These are phyloP conservation scores for Muscicapa adusta DNA, from an alignment of 2,113 vertebrate genomes.

Conservation along the genomic window DNA sequence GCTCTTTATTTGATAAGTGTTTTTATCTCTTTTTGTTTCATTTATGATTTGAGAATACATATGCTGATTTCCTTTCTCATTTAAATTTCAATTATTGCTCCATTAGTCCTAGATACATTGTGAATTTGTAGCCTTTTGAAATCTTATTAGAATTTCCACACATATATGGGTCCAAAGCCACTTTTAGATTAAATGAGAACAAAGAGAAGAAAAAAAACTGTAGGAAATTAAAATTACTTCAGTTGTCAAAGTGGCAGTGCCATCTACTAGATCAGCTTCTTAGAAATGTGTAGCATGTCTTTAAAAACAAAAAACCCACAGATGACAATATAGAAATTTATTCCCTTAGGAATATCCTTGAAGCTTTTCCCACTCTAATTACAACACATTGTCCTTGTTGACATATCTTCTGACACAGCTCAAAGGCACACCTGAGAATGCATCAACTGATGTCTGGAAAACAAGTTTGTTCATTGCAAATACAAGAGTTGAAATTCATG, in stretches of 20 bases:
- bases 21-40: background rate
- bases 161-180: background rate
- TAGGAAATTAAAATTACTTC: background rate
- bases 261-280: background rate
- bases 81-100: constrained; percentile 21
- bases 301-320: background rate
- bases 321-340: background rate
- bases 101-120: background rate
- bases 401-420: background rate
- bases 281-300: background rate
- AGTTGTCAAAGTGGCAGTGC: background rate
- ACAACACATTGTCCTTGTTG: background rate
- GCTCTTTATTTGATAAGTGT: background rate
- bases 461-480: background rate
- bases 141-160: background rate
- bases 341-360: background rate
- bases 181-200: background rate
- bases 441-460: background rate
- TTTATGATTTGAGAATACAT: constrained; percentile 10
- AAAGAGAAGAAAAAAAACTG: background rate
- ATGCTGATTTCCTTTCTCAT: constrained; percentile 7
- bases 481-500: background rate
- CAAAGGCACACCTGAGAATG: background rate
- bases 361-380: background rate
- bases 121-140: constrained; percentile 3